A percentile compares a stretch with the other conserved stretches of the same genome.
These are phyloP conservation scores for Tyto alba DNA, from an alignment of 2,113 vertebrate genomes.

Conservation along the genomic window DNA sequence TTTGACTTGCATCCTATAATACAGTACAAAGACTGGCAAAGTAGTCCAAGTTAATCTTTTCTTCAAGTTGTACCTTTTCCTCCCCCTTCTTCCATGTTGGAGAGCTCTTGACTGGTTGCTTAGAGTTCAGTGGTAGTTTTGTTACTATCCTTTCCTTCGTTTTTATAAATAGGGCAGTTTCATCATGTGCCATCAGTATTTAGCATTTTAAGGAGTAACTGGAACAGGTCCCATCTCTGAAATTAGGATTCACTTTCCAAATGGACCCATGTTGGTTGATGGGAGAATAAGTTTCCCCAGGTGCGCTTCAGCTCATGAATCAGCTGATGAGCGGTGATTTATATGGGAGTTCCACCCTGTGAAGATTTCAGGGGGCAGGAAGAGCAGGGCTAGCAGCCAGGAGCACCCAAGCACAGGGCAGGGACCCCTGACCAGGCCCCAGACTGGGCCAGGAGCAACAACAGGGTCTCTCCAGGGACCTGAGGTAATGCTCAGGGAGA, in stretches of 20 bases:
- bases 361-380: not conserved
- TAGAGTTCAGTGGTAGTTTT: not conserved
- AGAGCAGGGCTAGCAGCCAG: not conserved
- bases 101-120: not conserved
- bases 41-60: not conserved
- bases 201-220: not conserved
- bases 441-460: not conserved
- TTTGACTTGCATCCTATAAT: not conserved
- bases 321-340: not conserved
- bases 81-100: fast-evolving
- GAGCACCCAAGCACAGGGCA: not conserved
- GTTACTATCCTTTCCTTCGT: not conserved
- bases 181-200: not conserved
- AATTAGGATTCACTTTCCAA: not conserved
- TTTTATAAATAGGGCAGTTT: not conserved
- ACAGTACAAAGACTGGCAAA: not conserved
- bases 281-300: not conserved
- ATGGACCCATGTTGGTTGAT: not conserved
- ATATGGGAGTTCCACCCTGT: fast-evolving
- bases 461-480: not conserved
- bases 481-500: fast-evolving
- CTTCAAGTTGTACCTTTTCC: not conserved
- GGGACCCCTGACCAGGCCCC: fast-evolving
- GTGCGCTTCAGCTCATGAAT: not conserved
- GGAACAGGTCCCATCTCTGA: not conserved